A percentile compares a stretch with the other conserved stretches of the same genome.
Evolutionary conservation across 2,797 vertebrate genomes (phyloP).

Genomic region (Bucorvus abyssinicus): DNA sequence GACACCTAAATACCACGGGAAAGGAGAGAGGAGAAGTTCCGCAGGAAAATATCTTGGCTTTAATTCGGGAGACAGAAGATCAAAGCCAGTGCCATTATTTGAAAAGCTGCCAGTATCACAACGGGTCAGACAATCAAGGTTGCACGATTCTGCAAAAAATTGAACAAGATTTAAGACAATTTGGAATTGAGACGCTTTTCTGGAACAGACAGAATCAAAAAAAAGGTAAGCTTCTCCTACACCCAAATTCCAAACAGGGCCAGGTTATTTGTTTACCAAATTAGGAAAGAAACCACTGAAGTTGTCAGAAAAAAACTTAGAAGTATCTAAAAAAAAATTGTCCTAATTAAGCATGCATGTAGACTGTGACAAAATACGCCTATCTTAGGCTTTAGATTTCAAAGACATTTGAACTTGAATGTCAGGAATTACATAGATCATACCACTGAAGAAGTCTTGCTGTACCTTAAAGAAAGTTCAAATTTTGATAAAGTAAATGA

Average conservation of each 20-base stretch:
- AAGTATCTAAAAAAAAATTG: not conserved
- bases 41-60: not conserved
- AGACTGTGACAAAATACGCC: not conserved
- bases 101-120: not conserved
- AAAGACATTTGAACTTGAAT: not conserved
- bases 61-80: not conserved
- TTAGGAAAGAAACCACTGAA: not conserved
- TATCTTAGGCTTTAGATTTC: not conserved
- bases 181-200: not conserved
- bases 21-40: not conserved
- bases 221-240: not conserved
- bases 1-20: not conserved
- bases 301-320: not conserved
- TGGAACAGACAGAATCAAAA: not conserved
- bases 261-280: not conserved
- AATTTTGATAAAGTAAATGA: not conserved
- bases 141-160: not conserved
- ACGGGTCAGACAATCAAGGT: not conserved
- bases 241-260: not conserved
- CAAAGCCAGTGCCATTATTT: not conserved
- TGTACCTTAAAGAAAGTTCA: not conserved
- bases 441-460: not conserved
- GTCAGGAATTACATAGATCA: not conserved
- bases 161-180: not conserved
- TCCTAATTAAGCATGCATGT: not conserved